These are phyloP conservation scores for Callopanchax toddi DNA, from an alignment of 2,113 vertebrate species.

Conservation along the genomic window DNA sequence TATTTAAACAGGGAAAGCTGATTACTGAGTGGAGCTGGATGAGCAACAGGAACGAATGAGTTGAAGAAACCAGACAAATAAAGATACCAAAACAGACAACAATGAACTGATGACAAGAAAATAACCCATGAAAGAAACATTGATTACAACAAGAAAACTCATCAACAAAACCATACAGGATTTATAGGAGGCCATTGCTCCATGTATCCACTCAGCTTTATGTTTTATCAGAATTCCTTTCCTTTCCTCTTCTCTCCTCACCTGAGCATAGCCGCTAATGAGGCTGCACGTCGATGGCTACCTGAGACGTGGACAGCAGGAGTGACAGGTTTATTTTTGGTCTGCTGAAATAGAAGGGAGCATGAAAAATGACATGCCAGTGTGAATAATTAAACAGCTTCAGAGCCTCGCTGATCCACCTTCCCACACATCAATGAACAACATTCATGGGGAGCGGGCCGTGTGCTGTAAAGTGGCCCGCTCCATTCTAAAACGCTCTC, in stretches of 20 bases:
- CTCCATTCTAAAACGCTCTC: not conserved
- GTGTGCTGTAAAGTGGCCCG: conserved; percentile 32
- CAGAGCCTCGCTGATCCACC: conserved; percentile 56
- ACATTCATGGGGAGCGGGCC: conserved; percentile 53
- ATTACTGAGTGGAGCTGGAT: too few species aligned
- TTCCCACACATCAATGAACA: conserved; percentile 68
- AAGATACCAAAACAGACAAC: too few species aligned
- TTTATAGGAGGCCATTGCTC: too few species aligned
- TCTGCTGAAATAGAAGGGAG: conserved; percentile 36
- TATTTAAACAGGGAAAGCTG: too few species aligned
- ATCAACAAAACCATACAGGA: too few species aligned
- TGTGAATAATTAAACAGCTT: conserved; percentile 74
- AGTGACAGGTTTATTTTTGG: conserved; percentile 68
- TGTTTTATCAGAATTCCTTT: too few species aligned
- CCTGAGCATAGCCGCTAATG: conserved; percentile 47
- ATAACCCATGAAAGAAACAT: too few species aligned
- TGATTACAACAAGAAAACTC: too few species aligned
- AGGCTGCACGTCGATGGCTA: conserved; percentile 51
- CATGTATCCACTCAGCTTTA: too few species aligned
- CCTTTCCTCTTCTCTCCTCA: conserved; percentile 16
- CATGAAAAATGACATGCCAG: conserved; percentile 66
- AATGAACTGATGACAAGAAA: too few species aligned
- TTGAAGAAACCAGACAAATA: too few species aligned
- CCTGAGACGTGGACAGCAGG: conserved; percentile 57
- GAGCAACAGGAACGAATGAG: too few species aligned